These are phyloP conservation scores for Spongia lamella DNA, from an alignment of 37 sponge, comb jelly and placozoan genomes.

Conservation along the genomic window DNA sequence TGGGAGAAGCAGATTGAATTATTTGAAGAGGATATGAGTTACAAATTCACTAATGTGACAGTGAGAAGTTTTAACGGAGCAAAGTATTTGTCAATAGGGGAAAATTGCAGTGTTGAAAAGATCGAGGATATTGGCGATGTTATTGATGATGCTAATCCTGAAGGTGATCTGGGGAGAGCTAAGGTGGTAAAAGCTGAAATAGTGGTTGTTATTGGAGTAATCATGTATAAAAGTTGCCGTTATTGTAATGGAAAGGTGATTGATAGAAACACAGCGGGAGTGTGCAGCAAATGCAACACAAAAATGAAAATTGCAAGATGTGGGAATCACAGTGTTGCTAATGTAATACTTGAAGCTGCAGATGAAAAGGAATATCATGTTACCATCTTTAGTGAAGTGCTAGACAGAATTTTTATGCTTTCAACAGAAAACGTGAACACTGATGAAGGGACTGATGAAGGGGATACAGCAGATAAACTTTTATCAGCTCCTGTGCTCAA, in stretches of 20 bases:
- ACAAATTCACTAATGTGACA: constrained; percentile 14
- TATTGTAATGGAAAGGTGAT: constrained; percentile 7
- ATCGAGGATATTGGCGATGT: constrained; percentile 10
- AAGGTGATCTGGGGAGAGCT: background rate
- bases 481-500: too few relatives aligned
- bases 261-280: background rate
- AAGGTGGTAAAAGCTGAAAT: constrained; percentile 9
- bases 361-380: too few relatives aligned
- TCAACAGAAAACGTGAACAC: too few relatives aligned
- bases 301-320: too few relatives aligned
- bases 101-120: constrained; percentile 1
- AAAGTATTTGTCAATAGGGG: constrained; percentile 6
- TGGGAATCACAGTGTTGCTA: too few relatives aligned
- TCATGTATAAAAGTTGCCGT: constrained; percentile 10
- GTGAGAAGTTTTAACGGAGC: constrained; percentile 3
- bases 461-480: too few relatives aligned
- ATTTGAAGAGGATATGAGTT: background rate
- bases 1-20: constrained; percentile 6
- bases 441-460: too few relatives aligned
- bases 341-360: too few relatives aligned
- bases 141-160: constrained; percentile 8
- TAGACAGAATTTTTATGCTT: too few relatives aligned
- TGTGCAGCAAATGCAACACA: background rate
- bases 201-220: background rate
- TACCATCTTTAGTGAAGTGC: too few relatives aligned